phyloP scores from a whole-genome alignment of 2,797 vertebrate species.

The Gila robusta region DNA sequence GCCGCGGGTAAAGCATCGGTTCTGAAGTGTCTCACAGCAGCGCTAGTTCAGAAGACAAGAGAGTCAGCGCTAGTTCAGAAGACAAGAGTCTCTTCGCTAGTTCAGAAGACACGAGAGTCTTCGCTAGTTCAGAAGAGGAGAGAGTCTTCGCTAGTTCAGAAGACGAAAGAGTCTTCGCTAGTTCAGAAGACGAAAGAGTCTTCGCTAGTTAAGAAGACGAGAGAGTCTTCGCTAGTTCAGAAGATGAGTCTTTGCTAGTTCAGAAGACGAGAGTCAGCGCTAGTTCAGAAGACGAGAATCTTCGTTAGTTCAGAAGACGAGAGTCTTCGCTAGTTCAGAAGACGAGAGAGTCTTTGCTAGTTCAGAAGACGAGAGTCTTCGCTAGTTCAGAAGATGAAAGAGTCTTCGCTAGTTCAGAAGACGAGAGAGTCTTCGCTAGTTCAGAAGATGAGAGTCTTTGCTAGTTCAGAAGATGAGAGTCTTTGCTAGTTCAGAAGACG shows the following conservation, averaged over 20 bases:
- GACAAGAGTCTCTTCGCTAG: too few species aligned
- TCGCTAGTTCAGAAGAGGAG: too few species aligned
- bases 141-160: conserved; percentile 14
- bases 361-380: not conserved
- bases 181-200: not conserved
- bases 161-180: conserved; percentile 4
- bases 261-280: not conserved
- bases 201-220: conserved; percentile 12
- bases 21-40: not conserved
- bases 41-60: conserved; percentile 21
- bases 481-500: not conserved
- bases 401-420: too few species aligned
- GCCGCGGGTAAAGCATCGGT: not conserved
- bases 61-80: too few species aligned
- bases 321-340: conserved; percentile 18
- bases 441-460: not conserved
- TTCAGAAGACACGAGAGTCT: too few species aligned
- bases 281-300: not conserved
- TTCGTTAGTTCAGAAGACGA: not conserved
- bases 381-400: not conserved
- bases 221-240: conserved; percentile 1
- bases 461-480: conserved; percentile 5
- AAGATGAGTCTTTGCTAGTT: too few species aligned
- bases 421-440: not conserved
- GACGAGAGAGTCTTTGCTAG: conserved; percentile 5